A percentile compares a stretch with the other conserved stretches of the same genome.
These are phyloP conservation scores for Heteronetta atricapilla DNA, from an alignment of 2,113 vertebrate species.

Conservation along the genomic window DNA sequence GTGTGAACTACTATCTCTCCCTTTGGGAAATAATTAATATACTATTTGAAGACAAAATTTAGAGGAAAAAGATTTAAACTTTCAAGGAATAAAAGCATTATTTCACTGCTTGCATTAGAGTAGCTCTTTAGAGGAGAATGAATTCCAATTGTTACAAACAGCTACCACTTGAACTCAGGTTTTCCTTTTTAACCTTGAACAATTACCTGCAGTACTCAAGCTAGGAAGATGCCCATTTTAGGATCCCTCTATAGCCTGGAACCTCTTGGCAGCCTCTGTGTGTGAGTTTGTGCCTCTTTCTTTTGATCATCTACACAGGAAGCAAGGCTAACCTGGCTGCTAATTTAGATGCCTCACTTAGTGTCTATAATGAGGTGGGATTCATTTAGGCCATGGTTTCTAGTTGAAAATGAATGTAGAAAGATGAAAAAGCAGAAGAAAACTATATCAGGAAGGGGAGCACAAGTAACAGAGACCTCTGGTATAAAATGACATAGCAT, in stretches of 20 bases:
- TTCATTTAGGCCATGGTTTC: background rate
- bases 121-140: background rate
- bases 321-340: background rate
- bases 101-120: background rate
- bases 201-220: background rate
- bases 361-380: background rate
- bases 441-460: background rate
- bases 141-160: background rate
- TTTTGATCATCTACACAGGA: background rate
- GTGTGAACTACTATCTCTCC: background rate
- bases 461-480: background rate
- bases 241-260: background rate
- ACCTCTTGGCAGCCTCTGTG: background rate
- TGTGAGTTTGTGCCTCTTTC: background rate
- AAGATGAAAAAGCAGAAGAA: background rate
- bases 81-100: background rate
- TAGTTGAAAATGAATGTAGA: background rate
- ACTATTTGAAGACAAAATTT: background rate
- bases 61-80: constrained; percentile 7
- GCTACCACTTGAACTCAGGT: background rate
- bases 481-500: background rate
- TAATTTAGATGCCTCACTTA: background rate
- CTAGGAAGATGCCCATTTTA: background rate
- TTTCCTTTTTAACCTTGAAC: background rate
- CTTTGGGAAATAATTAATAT: background rate